These are phyloP conservation scores for Boulengeromyrus knoepffleri DNA, from an alignment of 2,113 vertebrate genomes.

Conservation along the genomic window DNA sequence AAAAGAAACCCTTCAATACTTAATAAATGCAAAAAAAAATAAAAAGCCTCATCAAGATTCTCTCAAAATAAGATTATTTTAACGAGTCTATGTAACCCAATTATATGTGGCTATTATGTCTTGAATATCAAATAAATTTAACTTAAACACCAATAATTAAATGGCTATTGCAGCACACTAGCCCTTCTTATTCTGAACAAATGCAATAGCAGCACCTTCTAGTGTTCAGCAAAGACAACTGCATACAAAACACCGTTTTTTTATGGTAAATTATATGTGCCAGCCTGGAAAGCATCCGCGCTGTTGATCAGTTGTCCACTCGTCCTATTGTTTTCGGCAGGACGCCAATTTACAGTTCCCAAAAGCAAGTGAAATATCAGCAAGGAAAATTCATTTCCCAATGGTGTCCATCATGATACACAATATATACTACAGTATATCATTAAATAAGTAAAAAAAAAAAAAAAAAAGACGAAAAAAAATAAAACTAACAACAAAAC, in stretches of 20 bases:
- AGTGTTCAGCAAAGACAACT: not conserved
- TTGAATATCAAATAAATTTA: not conserved
- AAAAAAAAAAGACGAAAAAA: not conserved
- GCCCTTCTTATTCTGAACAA: not conserved
- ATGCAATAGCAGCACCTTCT: not conserved
- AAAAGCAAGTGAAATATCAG: not conserved
- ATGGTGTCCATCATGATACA: not conserved
- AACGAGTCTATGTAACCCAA: not conserved
- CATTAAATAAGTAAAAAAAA: not conserved
- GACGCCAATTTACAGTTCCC: not conserved
- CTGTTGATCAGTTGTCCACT: not conserved
- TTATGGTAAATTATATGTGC: not conserved
- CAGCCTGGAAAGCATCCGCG: not conserved
- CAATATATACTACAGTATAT: not conserved
- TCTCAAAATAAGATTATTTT: not conserved
- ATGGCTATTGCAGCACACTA: not conserved
- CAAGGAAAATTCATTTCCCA: not conserved
- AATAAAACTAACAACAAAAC: not conserved
- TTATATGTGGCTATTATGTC: not conserved
- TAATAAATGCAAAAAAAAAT: not conserved
- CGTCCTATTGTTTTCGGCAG: not conserved
- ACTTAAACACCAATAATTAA: not conserved
- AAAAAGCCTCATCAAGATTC: not conserved
- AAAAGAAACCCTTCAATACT: not conserved
- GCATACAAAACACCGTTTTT: not conserved